Conservation (phyloP, 1,140 invertebrate genomes). For the Drosophila orosa region DNA sequence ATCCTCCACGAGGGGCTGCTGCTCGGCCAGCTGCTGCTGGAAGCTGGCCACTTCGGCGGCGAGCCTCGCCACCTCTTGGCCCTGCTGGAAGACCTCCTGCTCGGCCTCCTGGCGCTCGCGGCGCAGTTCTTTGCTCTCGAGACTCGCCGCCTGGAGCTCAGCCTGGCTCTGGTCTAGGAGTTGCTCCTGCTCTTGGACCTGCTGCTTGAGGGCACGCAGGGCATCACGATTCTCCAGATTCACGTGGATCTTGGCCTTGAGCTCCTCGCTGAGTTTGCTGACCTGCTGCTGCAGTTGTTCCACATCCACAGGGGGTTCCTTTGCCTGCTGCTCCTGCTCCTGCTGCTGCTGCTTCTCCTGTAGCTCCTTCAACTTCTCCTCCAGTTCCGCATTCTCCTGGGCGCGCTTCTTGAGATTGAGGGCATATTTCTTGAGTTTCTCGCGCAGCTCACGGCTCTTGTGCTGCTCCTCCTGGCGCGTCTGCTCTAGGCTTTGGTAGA, state of each 20-base stretch:
- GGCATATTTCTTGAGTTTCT: constrained; percentile 91
- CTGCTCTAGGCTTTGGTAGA: constrained; percentile 64
- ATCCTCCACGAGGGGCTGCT: constrained; percentile 39
- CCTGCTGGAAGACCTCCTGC: constrained; percentile 32
- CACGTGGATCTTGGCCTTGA: constrained; percentile 35
- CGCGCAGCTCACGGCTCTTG: constrained; percentile 84
- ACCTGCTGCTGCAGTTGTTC: constrained; percentile 35
- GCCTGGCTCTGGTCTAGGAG: constrained; percentile 30
- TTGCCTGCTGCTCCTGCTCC: constrained; percentile 5
- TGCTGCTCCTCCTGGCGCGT: constrained; percentile 30
- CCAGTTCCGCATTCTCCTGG: constrained; percentile 87
- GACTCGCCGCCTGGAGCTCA: constrained; percentile 46
- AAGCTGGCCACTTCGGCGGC: not conserved
- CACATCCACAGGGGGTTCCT: not conserved
- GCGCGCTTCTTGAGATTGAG: constrained; percentile 90
- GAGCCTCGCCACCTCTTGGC: constrained; percentile 39
- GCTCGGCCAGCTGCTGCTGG: constrained; percentile 9
- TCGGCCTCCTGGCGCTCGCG: constrained; percentile 32
- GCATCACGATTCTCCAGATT: constrained; percentile 26
- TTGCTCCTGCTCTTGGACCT: constrained; percentile 37
- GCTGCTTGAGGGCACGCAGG: constrained; percentile 26
- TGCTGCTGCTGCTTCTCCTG: not conserved
- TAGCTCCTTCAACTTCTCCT: constrained; percentile 79
- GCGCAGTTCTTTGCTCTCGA: constrained; percentile 55
- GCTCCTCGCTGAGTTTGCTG: constrained; percentile 21